Evolutionary conservation across 1,140 invertebrate species (phyloP), one percentile per base, ranked within the genome.

Genomic region (Dinothrombium tinctorium): DNA sequence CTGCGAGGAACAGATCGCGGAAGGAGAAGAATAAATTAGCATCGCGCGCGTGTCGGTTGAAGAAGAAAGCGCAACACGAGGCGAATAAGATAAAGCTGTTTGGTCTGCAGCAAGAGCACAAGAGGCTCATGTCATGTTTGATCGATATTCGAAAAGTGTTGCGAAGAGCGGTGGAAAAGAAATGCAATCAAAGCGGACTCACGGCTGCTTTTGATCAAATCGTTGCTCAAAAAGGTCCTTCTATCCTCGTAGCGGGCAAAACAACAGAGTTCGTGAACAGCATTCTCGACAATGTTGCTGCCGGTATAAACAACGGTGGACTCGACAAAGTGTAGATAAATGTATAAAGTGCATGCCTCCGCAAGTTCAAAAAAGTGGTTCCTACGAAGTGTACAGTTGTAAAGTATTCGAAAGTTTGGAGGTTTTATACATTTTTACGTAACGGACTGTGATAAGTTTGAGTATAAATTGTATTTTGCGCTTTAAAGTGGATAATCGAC

Each of bases 11-110:
- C 3, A 87, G 84, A 57, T 84, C 83, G 6, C 69, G 86, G 19
- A 92, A 92, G 59, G 87, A 96, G 59, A 96, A 95, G 55, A 96
- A 96, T 57, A 95, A 96, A 63, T 62, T 94, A 20, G 87, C 89
- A 5, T 94, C 87, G 0, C 69, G 89, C 40, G 87, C 86, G 23
- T 96, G 87, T 59, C 68, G 87, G 33, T 61, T 89, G 45, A 89
- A 89, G 64, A 89, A 87, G 56, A 89, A 89, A 59, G 82, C 82
- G 9, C 82, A 89, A 56, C 82, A 89, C 56, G 82, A 87, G 59
- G 82, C 82, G 3, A 87, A 89, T 53, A 89, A 89, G 61, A 72
- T 96, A 25, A 95, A 95, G 64, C 62, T 94, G 2, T 77, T 72
- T 58, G 89, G 87, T 21, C 62, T 96, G 36, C 81, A 92, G 63